A percentile compares a stretch with the other conserved stretches of the same genome.
Evolutionary conservation across 2,888 invertebrate genomes (phyloP).

Genomic region (Eristalis tenax): DNA sequence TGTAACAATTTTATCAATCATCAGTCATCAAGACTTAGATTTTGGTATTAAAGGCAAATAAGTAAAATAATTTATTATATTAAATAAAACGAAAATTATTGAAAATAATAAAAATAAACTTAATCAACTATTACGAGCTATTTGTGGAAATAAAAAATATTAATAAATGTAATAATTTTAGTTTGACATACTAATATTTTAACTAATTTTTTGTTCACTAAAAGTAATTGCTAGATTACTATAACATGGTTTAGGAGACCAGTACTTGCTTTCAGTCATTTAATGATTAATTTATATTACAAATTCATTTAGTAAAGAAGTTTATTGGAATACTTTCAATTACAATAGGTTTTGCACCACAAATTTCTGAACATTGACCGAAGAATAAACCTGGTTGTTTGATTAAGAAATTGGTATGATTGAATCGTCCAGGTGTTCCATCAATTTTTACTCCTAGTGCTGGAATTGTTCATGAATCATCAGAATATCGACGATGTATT

Average conservation of each 20-base stretch:
- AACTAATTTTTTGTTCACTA: slow-evolving; percentile 84
- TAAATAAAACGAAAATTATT: slow-evolving; percentile 82
- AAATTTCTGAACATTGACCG: slow-evolving; percentile 92
- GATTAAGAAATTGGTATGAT: slow-evolving; percentile 85
- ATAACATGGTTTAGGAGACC: slow-evolving; percentile 87
- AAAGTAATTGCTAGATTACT: slow-evolving; percentile 85
- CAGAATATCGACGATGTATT: no score
- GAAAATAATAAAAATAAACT: slow-evolving; percentile 80
- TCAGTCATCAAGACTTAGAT: slow-evolving; percentile 77
- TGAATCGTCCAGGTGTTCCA: slow-evolving; percentile 85
- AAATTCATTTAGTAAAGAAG: slow-evolving; percentile 84
- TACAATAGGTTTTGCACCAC: slow-evolving; percentile 89
- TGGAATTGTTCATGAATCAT: slow-evolving; percentile 86
- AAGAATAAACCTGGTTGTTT: slow-evolving; percentile 86
- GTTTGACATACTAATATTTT: slow-evolving; percentile 86
- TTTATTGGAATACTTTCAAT: slow-evolving; percentile 84
- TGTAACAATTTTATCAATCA: slow-evolving; percentile 73
- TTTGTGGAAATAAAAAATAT: slow-evolving; percentile 87
- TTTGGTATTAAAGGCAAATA: slow-evolving; percentile 77
- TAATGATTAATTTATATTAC: slow-evolving; percentile 82
- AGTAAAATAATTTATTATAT: slow-evolving; percentile 83
- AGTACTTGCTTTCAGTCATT: slow-evolving; percentile 87
- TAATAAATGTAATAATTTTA: slow-evolving; percentile 84
- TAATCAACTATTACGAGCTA: slow-evolving; percentile 84
- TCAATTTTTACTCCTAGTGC: slow-evolving; percentile 86